Evolutionary conservation across 2,888 invertebrate genomes (phyloP).

Genomic region (Argyresthia goedartella): DNA sequence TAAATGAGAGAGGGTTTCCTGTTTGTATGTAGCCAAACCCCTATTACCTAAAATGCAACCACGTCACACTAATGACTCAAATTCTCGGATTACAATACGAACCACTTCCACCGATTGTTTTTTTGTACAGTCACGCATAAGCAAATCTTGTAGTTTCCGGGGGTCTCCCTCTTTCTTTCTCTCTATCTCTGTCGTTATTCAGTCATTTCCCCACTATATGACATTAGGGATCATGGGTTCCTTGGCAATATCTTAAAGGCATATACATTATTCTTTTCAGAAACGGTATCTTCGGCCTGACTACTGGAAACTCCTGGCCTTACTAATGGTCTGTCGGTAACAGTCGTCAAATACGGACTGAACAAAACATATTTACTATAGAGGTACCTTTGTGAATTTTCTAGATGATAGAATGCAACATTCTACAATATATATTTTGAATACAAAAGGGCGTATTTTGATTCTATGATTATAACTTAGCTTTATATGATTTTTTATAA

Average conservation of each 20-base stretch:
- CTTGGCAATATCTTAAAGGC: background rate
- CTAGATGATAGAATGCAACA: no score
- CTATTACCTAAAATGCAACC: background rate
- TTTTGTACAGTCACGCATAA: background rate
- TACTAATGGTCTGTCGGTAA: conserved; percentile 10
- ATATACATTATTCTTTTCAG: conserved; percentile 14
- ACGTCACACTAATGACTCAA: no score
- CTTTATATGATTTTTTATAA: no score
- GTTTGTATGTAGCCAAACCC: no score
- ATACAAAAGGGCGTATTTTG: no score
- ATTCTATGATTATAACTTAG: no score
- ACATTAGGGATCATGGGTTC: background rate
- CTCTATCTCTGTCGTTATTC: background rate
- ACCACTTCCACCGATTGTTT: background rate
- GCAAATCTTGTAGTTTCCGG: background rate
- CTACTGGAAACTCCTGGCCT: conserved; percentile 16
- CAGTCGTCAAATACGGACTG: no score
- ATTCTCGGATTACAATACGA: no score
- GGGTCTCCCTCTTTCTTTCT: background rate
- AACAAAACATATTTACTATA: no score
- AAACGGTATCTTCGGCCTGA: conserved; percentile 17
- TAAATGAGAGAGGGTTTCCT: no score
- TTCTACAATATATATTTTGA: no score
- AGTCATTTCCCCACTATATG: background rate
- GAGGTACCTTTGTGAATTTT: no score